phyloP scores from a whole-genome alignment of 2,113 vertebrate species.

The Empidonax alnorum region DNA sequence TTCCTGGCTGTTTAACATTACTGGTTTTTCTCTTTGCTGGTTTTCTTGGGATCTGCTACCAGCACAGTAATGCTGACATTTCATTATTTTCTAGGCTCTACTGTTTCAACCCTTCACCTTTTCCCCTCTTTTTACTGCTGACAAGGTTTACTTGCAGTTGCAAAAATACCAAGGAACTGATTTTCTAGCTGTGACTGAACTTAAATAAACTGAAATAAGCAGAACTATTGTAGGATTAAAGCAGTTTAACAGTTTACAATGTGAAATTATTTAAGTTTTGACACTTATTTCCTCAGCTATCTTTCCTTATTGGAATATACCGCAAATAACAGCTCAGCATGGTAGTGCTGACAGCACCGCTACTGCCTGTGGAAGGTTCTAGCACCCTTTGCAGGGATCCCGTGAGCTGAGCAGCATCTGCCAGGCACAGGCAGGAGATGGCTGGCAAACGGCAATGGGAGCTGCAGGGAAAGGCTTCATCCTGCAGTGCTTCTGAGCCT shows the following conservation, averaged over 20 bases:
- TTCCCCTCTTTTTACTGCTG: slow-evolving; percentile 23
- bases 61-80: slow-evolving; percentile 34
- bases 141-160: slow-evolving; percentile 36
- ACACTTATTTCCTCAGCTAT: slow-evolving; percentile 61
- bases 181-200: slow-evolving; percentile 46
- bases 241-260: slow-evolving; percentile 56
- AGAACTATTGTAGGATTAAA: slow-evolving; percentile 45
- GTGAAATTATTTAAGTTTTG: slow-evolving; percentile 54
- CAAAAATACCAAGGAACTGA: neutral
- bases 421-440: neutral
- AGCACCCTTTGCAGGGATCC: slow-evolving; percentile 27
- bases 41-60: slow-evolving; percentile 7
- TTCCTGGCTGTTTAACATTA: neutral
- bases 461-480: neutral
- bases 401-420: slow-evolving; percentile 37
- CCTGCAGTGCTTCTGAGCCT: rapidly evolving
- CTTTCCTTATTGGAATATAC: slow-evolving; percentile 8
- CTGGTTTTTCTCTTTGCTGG: neutral
- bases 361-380: slow-evolving; percentile 9
- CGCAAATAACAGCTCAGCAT: slow-evolving; percentile 18
- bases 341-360: slow-evolving; percentile 34
- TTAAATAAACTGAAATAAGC: slow-evolving; percentile 55
- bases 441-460: rapidly evolving
- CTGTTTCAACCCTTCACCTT: slow-evolving; percentile 53
- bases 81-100: slow-evolving; percentile 36